Base-by-base conservation (phyloP, 2,797 vertebrate species). In the Delichon dasypus region DNA sequence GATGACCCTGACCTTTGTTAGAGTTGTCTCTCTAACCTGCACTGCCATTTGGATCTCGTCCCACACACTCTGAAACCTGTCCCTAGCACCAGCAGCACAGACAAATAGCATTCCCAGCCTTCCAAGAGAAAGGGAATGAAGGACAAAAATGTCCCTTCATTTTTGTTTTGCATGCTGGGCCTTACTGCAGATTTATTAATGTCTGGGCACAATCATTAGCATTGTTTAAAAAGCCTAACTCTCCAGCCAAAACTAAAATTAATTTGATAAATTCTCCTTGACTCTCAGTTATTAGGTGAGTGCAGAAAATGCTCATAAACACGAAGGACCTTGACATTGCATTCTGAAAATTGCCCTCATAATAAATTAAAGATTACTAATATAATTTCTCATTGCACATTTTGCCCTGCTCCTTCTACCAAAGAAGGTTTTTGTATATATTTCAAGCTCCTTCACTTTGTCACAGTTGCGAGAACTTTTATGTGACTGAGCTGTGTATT, bases 241-340 rank as follows among this genome's bases (percentile, higher is more conserved):
- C 88, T 95, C 84, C 82, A 90, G 94, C 80, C 96, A 94, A 94
- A 95, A 67, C 86, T 92, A 88, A 94, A 96, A 96, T 95, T 96
- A 96, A 92, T 93, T 96, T 88, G 92, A 94, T 80, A 89, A 77
- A 95, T 92, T 95, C 86, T 85, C 95, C 94, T 87, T 94, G 91
- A 89, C 92, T 96, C 77, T 45, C 89, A 70, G 70, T 96, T 95
- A 95, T 93, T 96, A 96, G 91, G 91, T 77, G 82, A 94, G 66
- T 4, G 66, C 36, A 85, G 70, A 88, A 94, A 96, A 73, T 32
- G 50, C 85, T 94, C 94, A 93, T 95, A 96, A 96, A 96, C 94
- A 96, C 26, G 76, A 94, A 81, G 81, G 84, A 93, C 95, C 72
- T 96, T 95, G 89, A 95, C 88, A 93, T 5, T 86, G 72, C 55